Conservation (phyloP, 2,888 invertebrate species). For the Acanthacorydalis orientalis region DNA sequence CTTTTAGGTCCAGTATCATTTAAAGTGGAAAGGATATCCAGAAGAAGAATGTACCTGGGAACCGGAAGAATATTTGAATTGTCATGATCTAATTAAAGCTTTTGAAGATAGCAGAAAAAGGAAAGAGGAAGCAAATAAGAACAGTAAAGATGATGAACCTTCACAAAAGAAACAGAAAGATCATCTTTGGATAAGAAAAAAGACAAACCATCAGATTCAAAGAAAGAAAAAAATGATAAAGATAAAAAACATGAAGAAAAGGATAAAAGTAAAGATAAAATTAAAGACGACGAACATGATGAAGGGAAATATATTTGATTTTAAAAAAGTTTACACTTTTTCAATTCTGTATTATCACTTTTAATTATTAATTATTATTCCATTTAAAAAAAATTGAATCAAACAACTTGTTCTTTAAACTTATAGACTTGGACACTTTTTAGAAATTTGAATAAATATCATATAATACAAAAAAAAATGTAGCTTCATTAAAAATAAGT, state of each 20-base stretch:
- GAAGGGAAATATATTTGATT: no score
- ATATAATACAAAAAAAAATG: no score
- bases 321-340: no score
- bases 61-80: constrained; percentile 73
- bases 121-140: constrained; percentile 10
- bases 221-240: constrained; percentile 19
- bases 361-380: no score
- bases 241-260: constrained; percentile 11
- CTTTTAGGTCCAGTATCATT: constrained; percentile 46
- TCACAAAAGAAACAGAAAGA: constrained; percentile 7
- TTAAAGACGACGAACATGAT: constrained; percentile 12
- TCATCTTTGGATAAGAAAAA: constrained; percentile 8
- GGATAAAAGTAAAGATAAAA: constrained; percentile 20
- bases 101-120: constrained; percentile 47
- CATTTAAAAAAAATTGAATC: no score
- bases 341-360: no score
- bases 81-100: constrained; percentile 61
- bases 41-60: constrained; percentile 69
- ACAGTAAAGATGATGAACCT: constrained; percentile 7
- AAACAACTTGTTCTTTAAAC: no score
- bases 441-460: no score
- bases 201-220: constrained; percentile 15
- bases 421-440: no score
- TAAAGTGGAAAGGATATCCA: constrained; percentile 66
- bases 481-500: no score